Base-by-base conservation (phyloP, 2,797 vertebrate genomes). In the Phoxinus dragarum region DNA sequence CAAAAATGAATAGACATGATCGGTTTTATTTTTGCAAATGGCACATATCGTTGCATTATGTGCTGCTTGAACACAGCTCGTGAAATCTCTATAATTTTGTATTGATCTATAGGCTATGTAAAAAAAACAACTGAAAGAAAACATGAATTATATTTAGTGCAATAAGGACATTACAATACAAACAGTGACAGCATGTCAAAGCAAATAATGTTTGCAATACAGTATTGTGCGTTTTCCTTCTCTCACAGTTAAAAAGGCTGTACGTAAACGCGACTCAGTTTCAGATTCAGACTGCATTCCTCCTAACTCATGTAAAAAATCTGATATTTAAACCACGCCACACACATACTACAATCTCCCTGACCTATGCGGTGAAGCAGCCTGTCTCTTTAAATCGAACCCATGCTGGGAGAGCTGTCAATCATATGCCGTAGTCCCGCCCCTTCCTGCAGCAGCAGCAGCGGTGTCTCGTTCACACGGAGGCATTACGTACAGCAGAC, bases 391-490 rank as follows among this genome's bases (percentile, higher is more conserved):
- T 95, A 96, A 96, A 80, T 49, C 49, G 38, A 85, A 47, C 75
- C 27, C 84, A 77, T 90, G 90, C 90, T 89, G 42, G 74, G 23
- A 78, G 87, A 90, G 0, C 87, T 90, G 91, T 90, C 91, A 86
- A 86, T 84, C 92, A 91, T 72, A 27, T 44, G 68, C 16, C 16
- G 77, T 92, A 92, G 93, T 90, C 95, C 96, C 95, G 86, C 96
- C 97, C 94, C 92, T 94, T 96, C 94, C 92, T 91, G 92, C 95
- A 91, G 90, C 92, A 84, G 87, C 95, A 91, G 90, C 91, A 76
- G 84, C 84, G 54, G 87, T 76, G 67, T 23, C 82, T 78, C 79
- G 89, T 72, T 79, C 77, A 86, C 36, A 69, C 80, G 54, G 81
- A 77, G 83, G 84, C 87, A 56, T 84, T 86, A 86, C 82, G 81